Evolutionary conservation across 2,797 vertebrate genomes (phyloP).

Genomic region (Acipenser transmontanus): DNA sequence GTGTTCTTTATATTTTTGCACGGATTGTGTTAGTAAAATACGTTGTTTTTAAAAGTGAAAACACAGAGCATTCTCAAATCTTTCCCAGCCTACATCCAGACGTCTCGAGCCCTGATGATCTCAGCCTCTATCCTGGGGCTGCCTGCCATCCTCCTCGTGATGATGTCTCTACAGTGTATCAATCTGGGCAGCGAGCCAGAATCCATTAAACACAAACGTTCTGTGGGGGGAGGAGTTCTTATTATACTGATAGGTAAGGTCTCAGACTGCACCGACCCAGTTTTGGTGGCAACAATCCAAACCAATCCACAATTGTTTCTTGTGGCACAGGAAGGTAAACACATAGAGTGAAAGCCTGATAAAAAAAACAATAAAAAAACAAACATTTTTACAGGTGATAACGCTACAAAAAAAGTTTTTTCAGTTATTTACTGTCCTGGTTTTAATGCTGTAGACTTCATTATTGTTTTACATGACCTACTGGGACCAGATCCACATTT

Average conservation of each 20-base stretch:
- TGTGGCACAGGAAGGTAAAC: no score
- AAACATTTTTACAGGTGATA: no score
- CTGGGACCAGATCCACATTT: no score
- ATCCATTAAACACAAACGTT: constrained; percentile 68
- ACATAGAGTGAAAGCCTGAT: no score
- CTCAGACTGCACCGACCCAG: background rate
- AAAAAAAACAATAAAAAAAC: no score
- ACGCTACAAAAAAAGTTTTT: no score
- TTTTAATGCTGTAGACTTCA: no score
- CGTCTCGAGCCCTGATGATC: constrained; percentile 86
- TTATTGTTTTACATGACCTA: no score
- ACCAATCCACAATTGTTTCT: constrained; percentile 7
- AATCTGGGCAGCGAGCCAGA: constrained; percentile 73
- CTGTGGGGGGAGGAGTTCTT: constrained; percentile 71
- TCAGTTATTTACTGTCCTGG: no score
- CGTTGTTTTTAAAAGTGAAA: no score
- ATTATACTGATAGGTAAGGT: constrained; percentile 79
- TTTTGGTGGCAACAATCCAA: background rate
- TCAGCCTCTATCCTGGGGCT: constrained; percentile 77
- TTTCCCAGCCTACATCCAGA: constrained; percentile 78
- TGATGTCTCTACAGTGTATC: constrained; percentile 79
- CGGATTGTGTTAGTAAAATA: no score
- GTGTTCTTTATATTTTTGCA: no score
- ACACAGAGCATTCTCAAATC: background rate
- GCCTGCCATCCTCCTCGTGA: constrained; percentile 72